Evolutionary conservation across 2,888 invertebrate species (phyloP).

Genomic region (Lysandra bellargus): DNA sequence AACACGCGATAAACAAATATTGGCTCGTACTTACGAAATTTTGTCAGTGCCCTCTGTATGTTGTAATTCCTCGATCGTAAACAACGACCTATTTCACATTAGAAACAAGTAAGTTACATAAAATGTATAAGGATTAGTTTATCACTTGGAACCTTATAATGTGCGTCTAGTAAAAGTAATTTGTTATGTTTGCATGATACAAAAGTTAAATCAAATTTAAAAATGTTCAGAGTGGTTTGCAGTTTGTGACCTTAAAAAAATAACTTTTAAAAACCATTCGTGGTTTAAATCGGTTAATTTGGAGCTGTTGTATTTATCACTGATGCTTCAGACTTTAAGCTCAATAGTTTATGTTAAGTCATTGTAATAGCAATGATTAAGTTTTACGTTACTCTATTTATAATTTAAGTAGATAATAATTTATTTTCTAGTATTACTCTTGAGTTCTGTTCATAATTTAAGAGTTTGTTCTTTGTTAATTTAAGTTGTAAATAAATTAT

Average conservation of each 20-base stretch:
- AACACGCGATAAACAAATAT: constrained; percentile 73
- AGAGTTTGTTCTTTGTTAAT: background rate
- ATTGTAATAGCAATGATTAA: no score
- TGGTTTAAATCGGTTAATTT: no score
- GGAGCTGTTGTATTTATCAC: background rate
- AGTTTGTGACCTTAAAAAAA: no score
- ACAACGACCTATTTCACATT: background rate
- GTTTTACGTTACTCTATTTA: background rate
- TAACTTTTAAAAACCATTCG: no score
- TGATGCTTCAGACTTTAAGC: background rate
- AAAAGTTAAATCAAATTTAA: background rate
- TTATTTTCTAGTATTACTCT: background rate
- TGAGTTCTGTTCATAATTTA: background rate
- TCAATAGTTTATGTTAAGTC: background rate
- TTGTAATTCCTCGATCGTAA: constrained; percentile 4
- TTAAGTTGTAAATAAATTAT: constrained; percentile 1
- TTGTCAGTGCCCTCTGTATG: background rate
- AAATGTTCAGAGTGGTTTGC: no score
- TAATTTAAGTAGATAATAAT: background rate
- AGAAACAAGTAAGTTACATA: background rate
- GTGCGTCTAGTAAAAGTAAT: background rate
- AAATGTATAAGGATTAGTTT: background rate
- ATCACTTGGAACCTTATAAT: background rate
- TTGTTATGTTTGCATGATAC: background rate
- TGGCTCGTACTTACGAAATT: constrained; percentile 70